Evolutionary conservation across 2,888 invertebrate species (phyloP).

Genomic region (Chaitophorus viminalis): DNA sequence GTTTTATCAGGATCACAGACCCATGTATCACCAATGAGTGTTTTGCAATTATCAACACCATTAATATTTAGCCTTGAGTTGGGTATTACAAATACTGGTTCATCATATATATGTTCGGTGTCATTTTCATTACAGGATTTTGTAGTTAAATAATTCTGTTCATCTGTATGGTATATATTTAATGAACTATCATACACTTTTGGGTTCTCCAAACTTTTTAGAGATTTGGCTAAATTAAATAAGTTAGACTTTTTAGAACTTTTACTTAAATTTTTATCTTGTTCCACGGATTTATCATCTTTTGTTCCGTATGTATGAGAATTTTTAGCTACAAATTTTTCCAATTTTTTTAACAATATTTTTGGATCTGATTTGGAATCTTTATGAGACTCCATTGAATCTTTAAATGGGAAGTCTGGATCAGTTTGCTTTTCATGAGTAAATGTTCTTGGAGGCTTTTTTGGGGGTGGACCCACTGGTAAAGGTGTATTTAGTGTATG

Average conservation of each 20-base stretch:
- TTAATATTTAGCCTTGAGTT: slow-evolving; percentile 52
- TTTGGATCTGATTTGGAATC: slow-evolving; percentile 50
- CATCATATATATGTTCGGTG: slow-evolving; percentile 53
- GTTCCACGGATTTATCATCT: slow-evolving; percentile 20
- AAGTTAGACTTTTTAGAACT: slow-evolving; percentile 29
- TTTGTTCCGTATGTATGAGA: slow-evolving; percentile 31
- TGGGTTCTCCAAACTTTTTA: background rate
- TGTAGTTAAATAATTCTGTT: slow-evolving; percentile 51
- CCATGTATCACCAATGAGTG: slow-evolving; percentile 12
- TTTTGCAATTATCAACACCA: slow-evolving; percentile 33
- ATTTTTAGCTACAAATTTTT: slow-evolving; percentile 33
- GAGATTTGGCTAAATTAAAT: slow-evolving; percentile 44
- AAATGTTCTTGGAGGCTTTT: slow-evolving; percentile 79
- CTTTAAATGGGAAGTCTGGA: background rate
- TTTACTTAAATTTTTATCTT: slow-evolving; percentile 27
- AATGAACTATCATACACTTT: background rate
- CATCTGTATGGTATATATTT: slow-evolving; percentile 51
- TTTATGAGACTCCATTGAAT: slow-evolving; percentile 26
- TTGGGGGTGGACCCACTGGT: slow-evolving; percentile 78
- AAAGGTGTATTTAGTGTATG: slow-evolving; percentile 76
- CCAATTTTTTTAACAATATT: slow-evolving; percentile 48
- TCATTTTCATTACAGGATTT: slow-evolving; percentile 37
- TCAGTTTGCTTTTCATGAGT: slow-evolving; percentile 64
- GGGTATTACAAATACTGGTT: slow-evolving; percentile 43
- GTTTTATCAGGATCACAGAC: slow-evolving; percentile 50